These are phyloP conservation scores for Rhea americana DNA, from an alignment of 2,113 vertebrate species.

Conservation along the genomic window DNA sequence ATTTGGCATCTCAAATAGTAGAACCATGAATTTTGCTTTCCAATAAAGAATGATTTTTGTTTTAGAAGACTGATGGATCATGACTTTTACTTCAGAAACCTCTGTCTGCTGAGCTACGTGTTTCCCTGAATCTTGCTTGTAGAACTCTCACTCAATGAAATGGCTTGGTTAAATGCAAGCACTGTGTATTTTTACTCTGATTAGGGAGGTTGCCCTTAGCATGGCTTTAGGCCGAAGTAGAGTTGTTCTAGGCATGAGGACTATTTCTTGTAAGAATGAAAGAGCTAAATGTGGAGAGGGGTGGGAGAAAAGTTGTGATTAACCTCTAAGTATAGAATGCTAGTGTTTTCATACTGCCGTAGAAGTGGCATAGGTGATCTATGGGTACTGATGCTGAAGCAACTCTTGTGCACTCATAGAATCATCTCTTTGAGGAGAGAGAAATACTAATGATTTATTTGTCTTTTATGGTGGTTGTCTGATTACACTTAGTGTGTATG, in stretches of 20 bases:
- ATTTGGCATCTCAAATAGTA: not conserved
- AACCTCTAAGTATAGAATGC: constrained; percentile 13
- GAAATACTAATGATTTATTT: not conserved
- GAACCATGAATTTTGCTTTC: constrained; percentile 55
- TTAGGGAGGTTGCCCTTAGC: constrained; percentile 6
- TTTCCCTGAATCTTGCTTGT: not conserved
- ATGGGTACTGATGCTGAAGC: not conserved
- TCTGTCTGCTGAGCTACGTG: constrained; percentile 18
- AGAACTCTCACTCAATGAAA: not conserved
- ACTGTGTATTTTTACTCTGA: constrained; percentile 21
- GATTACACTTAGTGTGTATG: not conserved
- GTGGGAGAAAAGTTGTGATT: constrained; percentile 11
- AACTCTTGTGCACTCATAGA: not conserved
- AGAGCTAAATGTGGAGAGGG: not conserved
- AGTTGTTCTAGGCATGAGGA: constrained; percentile 8
- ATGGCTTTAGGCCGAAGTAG: not conserved
- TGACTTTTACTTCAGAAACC: constrained; percentile 8
- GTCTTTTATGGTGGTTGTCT: not conserved
- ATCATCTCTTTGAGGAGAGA: not conserved
- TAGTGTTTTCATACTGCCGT: not conserved
- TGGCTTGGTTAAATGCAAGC: constrained; percentile 21
- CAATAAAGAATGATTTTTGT: constrained; percentile 36
- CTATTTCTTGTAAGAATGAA: not conserved
- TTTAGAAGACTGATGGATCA: not conserved
- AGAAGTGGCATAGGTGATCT: not conserved